A percentile compares a stretch with the other conserved stretches of the same genome.
Evolutionary conservation across 2,113 vertebrate species (phyloP).

Genomic region (Scophthalmus maximus): DNA sequence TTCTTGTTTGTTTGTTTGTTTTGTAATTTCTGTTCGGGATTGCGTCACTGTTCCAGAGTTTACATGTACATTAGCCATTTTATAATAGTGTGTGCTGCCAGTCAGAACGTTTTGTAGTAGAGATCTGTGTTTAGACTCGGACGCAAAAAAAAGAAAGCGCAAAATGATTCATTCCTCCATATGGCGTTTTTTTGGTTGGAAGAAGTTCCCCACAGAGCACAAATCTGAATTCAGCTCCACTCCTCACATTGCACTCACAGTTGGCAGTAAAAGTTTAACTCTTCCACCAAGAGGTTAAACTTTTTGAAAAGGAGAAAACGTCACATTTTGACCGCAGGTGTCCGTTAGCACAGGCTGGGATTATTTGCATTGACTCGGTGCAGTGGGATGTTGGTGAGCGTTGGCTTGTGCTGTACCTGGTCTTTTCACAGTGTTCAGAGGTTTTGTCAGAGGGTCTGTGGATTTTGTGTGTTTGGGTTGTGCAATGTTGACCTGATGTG

Average conservation of each 20-base stretch:
- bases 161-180: not conserved
- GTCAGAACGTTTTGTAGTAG: conserved; percentile 6
- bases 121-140: not conserved
- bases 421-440: conserved; percentile 37
- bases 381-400: not conserved
- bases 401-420: conserved; percentile 2
- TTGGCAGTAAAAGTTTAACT: not conserved
- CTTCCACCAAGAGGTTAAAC: conserved; percentile 32
- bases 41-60: conserved; percentile 50
- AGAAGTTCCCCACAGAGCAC: not conserved
- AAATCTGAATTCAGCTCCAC: conserved; percentile 14
- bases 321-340: conserved; percentile 7
- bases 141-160: conserved; percentile 4
- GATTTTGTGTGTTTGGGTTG: conserved; percentile 52
- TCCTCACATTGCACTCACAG: not conserved
- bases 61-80: conserved; percentile 51
- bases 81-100: conserved; percentile 32
- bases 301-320: not conserved
- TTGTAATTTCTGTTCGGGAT: conserved; percentile 5
- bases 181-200: conserved; percentile 24
- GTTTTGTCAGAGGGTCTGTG: conserved; percentile 8
- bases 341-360: conserved; percentile 10
- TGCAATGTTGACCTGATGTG: conserved; percentile 60
- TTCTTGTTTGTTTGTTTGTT: conserved; percentile 7
- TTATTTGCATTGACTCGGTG: not conserved